These are phyloP conservation scores for Muraenolepis orangiensis DNA, from an alignment of 2,797 vertebrate genomes.

Conservation along the genomic window DNA sequence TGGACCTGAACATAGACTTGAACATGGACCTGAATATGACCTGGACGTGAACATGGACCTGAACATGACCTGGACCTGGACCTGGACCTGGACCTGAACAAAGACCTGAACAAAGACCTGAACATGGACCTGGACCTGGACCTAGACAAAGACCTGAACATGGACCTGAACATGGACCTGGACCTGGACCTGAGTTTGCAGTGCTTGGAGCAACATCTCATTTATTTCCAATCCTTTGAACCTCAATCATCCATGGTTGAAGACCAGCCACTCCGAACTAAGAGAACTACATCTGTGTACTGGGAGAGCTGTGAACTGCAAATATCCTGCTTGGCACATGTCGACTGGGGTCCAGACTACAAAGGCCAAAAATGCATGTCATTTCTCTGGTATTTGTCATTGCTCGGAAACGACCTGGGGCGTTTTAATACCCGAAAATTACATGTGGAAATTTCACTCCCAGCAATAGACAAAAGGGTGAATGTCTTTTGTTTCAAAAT, in stretches of 20 bases:
- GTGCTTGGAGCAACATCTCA: not conserved
- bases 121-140: no score
- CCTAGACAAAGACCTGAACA: no score
- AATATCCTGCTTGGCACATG: not conserved
- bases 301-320: not conserved
- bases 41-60: no score
- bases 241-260: not conserved
- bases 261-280: not conserved
- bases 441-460: slow-evolving; percentile 23
- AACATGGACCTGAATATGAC: no score
- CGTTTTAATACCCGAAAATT: slow-evolving; percentile 12
- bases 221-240: not conserved
- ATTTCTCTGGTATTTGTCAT: not conserved
- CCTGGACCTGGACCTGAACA: not conserved
- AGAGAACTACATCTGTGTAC: not conserved
- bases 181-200: not conserved
- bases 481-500: not conserved
- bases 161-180: not conserved
- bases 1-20: no score
- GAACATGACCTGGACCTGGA: not conserved
- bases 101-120: not conserved
- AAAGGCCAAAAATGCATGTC: not conserved
- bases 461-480: slow-evolving; percentile 26
- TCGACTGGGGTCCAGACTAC: not conserved
- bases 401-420: not conserved